Percentiles rank a stretch among this genome's conserved stretches.
phyloP scores from a whole-genome alignment of 1,140 invertebrate species.

The Conus betulinus region DNA sequence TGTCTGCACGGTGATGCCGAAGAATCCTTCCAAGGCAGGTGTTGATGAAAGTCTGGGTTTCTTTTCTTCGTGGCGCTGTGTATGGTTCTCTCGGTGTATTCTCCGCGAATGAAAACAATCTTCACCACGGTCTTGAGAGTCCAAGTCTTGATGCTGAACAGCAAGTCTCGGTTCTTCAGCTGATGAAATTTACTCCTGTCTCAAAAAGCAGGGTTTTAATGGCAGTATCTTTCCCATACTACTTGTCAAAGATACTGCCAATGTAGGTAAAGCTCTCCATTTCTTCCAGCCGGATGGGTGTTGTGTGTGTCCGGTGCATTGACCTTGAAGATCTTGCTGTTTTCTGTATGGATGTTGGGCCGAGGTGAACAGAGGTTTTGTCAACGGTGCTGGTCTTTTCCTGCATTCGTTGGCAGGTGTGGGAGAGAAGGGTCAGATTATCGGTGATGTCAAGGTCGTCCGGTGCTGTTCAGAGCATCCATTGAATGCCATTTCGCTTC shows the following conservation, averaged over 20 bases:
- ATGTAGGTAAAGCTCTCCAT: constrained; percentile 10
- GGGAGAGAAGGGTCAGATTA: constrained; percentile 39
- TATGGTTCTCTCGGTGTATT: not conserved
- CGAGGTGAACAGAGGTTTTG: constrained; percentile 17
- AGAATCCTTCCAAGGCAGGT: not conserved
- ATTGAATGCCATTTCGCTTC: not conserved
- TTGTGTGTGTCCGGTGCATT: constrained; percentile 28
- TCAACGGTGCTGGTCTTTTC: constrained; percentile 27
- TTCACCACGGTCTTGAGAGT: not conserved
- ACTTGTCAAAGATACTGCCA: not conserved
- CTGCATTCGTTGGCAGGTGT: constrained; percentile 34
- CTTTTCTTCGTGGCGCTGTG: not conserved
- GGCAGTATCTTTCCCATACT: not conserved
- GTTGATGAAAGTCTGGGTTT: not conserved
- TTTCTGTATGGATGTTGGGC: constrained; percentile 38
- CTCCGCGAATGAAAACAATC: not conserved
- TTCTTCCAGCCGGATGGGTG: constrained; percentile 11
- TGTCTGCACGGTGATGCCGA: not conserved
- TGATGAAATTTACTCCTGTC: not conserved
- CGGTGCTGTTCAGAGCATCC: not conserved
- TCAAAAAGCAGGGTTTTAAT: not conserved
- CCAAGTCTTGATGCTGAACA: not conserved
- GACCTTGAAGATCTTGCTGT: constrained; percentile 41
- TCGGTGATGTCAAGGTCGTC: constrained; percentile 42
- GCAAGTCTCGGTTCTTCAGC: not conserved